Conservation (phyloP, 37 sponge, comb jelly and placozoan genomes). For the Corticium candelabrum region DNA sequence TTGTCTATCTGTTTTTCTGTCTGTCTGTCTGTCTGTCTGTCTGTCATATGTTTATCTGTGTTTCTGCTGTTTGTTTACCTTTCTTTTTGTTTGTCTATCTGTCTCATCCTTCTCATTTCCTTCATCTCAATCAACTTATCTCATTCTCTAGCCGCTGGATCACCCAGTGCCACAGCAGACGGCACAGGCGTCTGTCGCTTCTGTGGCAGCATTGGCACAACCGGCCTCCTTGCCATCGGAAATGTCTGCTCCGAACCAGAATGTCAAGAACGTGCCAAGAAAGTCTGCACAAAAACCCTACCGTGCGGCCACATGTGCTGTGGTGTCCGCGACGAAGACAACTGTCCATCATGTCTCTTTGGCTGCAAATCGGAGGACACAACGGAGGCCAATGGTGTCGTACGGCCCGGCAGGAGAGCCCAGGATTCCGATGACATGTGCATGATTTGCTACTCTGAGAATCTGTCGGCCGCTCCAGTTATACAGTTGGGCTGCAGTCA, state of each 20-base stretch:
- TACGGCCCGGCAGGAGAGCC: slow-evolving; percentile 12
- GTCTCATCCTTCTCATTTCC: too few relatives aligned
- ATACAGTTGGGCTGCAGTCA: slow-evolving; percentile 92
- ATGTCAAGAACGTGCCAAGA: slow-evolving; percentile 64
- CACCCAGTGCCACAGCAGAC: slow-evolving; percentile 23
- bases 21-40: too few relatives aligned
- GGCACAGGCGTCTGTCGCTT: slow-evolving; percentile 78
- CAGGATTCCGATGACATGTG: slow-evolving; percentile 99
- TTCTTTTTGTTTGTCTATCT: too few relatives aligned
- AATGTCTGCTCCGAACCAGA: slow-evolving; percentile 65
- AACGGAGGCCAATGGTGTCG: slow-evolving; percentile 11
- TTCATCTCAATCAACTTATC: background rate
- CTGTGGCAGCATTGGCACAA: slow-evolving; percentile 70
- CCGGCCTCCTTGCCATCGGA: slow-evolving; percentile 69
- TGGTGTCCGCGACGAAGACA: slow-evolving; percentile 76
- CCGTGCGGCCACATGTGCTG: slow-evolving; percentile 83
- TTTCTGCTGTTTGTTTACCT: too few relatives aligned
- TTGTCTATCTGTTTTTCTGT: too few relatives aligned
- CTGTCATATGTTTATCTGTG: too few relatives aligned
- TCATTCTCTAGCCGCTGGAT: background rate
- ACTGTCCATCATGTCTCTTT: slow-evolving; percentile 76
- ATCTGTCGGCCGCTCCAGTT: slow-evolving; percentile 69
- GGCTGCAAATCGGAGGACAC: slow-evolving; percentile 45
- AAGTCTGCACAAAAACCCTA: slow-evolving; percentile 71
- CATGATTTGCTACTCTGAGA: slow-evolving; percentile 93